A percentile compares a stretch with the other conserved stretches of the same genome.
phyloP scores from a whole-genome alignment of 2,113 vertebrate genomes.

The Psettodes erumei region DNA sequence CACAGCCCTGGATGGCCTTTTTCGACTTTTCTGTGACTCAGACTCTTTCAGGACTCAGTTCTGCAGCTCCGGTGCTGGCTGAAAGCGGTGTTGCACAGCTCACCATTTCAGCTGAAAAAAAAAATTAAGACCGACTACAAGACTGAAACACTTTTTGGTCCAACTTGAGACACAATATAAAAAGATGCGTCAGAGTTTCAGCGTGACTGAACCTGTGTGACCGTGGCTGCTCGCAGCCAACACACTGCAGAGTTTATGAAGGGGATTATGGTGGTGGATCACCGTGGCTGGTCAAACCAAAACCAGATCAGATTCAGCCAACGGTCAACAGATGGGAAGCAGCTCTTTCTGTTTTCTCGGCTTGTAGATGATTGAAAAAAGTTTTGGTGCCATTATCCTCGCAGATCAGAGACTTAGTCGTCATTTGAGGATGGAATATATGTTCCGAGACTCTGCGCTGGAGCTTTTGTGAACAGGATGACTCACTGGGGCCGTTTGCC shows the following conservation, averaged over 20 bases:
- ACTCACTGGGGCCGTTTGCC: too few species aligned
- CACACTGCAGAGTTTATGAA: constrained; percentile 57
- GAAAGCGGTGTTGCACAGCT: not conserved
- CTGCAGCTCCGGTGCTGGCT: not conserved
- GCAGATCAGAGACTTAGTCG: not conserved
- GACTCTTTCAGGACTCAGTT: not conserved
- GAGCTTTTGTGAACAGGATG: constrained; percentile 10
- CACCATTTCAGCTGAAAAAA: not conserved
- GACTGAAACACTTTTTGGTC: not conserved
- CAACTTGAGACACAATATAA: not conserved
- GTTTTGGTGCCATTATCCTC: not conserved
- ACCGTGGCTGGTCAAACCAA: not conserved
- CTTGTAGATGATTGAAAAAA: not conserved
- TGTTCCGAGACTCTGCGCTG: not conserved
- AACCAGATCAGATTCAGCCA: not conserved
- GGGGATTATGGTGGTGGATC: constrained; percentile 56
- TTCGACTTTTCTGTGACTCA: not conserved
- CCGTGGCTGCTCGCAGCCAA: constrained; percentile 34
- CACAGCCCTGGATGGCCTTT: not conserved
- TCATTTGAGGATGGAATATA: not conserved
- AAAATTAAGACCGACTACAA: not conserved
- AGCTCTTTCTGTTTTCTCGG: not conserved
- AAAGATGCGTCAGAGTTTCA: constrained; percentile 3
- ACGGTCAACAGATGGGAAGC: not conserved
- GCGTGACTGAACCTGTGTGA: constrained; percentile 36